phyloP scores from a whole-genome alignment of 2,113 vertebrate genomes.

The Vimba vimba region DNA sequence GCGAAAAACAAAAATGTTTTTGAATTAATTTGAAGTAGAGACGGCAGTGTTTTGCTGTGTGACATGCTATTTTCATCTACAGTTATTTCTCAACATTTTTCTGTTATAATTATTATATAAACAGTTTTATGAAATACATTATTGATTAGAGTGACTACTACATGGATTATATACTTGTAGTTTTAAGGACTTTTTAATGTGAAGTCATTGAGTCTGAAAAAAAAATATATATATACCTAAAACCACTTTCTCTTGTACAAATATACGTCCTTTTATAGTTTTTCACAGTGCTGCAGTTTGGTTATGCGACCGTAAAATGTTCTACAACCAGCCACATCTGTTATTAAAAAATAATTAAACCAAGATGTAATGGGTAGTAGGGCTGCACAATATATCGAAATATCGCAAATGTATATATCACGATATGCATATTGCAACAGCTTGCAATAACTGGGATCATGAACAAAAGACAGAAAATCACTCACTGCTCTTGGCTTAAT shows the following conservation, averaged over 20 bases:
- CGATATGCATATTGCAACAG: too few relatives aligned
- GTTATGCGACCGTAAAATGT: not conserved
- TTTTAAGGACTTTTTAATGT: not conserved
- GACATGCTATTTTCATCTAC: not conserved
- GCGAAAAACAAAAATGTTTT: not conserved
- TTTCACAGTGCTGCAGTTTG: not conserved
- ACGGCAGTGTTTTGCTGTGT: not conserved
- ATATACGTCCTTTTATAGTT: not conserved
- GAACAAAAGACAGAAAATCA: too few relatives aligned
- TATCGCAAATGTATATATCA: too few relatives aligned
- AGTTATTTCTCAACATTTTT: not conserved
- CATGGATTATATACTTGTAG: not conserved
- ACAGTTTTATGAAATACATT: not conserved
- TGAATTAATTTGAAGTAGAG: not conserved
- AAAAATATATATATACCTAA: not conserved
- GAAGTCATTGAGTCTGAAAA: not conserved
- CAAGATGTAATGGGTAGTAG: not conserved
- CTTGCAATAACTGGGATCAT: too few relatives aligned
- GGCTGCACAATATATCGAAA: too few relatives aligned
- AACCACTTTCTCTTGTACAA: not conserved
- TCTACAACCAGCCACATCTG: not conserved
- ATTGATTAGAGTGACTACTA: not conserved
- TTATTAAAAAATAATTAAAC: not conserved
- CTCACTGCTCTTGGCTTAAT: too few relatives aligned
- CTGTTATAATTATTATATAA: not conserved